Conservation (phyloP, 2,113 vertebrate genomes). For the Labeo rohita region DNA sequence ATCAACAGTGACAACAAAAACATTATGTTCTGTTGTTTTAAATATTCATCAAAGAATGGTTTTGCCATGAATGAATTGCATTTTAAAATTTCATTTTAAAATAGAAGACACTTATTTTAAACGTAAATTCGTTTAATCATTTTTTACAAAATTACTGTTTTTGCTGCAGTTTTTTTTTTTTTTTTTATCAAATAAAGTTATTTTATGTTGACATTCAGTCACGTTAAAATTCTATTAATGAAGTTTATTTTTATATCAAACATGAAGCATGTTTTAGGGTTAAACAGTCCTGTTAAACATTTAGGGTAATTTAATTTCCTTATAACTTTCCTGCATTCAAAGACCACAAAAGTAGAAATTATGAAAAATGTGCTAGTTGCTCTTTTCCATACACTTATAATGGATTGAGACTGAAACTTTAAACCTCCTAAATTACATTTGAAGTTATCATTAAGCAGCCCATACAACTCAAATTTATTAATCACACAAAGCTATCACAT, state of each 20-base stretch:
- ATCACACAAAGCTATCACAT: background rate
- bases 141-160: background rate
- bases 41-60: background rate
- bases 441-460: background rate
- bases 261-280: background rate
- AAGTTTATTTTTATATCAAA: background rate
- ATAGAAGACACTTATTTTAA: background rate
- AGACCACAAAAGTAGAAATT: background rate
- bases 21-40: background rate
- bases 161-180: background rate
- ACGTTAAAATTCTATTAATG: too few species aligned
- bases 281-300: background rate
- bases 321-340: background rate
- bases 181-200: background rate
- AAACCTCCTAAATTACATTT: background rate
- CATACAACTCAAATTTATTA: background rate
- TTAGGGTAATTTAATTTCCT: background rate
- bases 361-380: background rate
- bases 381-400: background rate
- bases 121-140: too few species aligned
- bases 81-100: background rate
- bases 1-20: background rate
- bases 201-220: background rate
- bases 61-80: background rate
- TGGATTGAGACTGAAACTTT: background rate